These are phyloP conservation scores for Amphiprion ocellaris DNA, from an alignment of 2,113 vertebrate genomes.

Conservation along the genomic window DNA sequence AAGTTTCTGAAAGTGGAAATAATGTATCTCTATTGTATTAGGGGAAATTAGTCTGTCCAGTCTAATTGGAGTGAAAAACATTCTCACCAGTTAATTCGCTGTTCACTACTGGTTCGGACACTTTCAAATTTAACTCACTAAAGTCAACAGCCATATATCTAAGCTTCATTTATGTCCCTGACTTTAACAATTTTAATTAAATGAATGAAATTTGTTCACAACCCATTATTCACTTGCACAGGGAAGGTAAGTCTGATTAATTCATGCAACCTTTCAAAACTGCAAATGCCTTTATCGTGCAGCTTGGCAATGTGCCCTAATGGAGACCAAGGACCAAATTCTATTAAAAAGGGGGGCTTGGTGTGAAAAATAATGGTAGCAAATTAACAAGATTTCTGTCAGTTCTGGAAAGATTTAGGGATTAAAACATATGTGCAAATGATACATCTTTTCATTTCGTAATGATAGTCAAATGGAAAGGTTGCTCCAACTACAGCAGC, in stretches of 20 bases:
- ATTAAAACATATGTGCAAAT: neutral
- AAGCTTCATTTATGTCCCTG: constrained; percentile 28
- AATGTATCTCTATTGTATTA: constrained; percentile 43
- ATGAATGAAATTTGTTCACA: constrained; percentile 46
- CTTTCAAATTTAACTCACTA: constrained; percentile 44
- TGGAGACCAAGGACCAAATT: constrained; percentile 25
- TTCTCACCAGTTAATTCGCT: constrained; percentile 54
- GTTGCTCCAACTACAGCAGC: neutral
- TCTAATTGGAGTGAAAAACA: constrained; percentile 48
- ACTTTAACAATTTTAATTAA: constrained; percentile 46
- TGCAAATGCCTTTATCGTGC: constrained; percentile 35
- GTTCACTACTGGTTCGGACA: constrained; percentile 48
- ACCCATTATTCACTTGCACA: constrained; percentile 50
- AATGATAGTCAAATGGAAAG: neutral
- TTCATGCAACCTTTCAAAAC: constrained; percentile 55
- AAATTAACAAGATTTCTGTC: constrained; percentile 9
- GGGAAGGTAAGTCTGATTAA: constrained; percentile 37
- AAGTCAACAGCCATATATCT: constrained; percentile 62
- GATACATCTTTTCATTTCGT: constrained; percentile 4
- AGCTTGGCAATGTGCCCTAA: constrained; percentile 48
- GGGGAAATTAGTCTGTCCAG: constrained; percentile 18
- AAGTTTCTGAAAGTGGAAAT: constrained; percentile 56
- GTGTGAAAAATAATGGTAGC: neutral
- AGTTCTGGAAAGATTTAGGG: neutral
- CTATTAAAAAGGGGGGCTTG: constrained; percentile 20